A percentile compares a stretch with the other conserved stretches of the same genome.
Evolutionary conservation across 2,113 vertebrate species (phyloP).

Genomic region (Junco hyemalis): DNA sequence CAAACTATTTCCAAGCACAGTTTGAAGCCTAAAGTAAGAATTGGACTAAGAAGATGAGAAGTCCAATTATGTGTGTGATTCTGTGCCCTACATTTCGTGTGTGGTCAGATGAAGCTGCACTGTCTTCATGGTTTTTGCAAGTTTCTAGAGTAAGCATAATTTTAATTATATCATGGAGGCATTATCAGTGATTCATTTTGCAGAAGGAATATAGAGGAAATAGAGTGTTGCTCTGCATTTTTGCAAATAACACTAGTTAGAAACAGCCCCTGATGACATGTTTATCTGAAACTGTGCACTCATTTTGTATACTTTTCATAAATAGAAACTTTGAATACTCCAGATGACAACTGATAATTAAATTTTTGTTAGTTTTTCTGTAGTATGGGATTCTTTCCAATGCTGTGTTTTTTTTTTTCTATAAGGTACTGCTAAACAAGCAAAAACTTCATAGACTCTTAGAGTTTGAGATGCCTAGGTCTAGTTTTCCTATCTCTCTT

Average conservation of each 20-base stretch:
- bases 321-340: neutral
- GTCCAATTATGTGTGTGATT: neutral
- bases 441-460: neutral
- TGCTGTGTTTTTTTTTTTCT: neutral
- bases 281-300: neutral
- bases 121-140: neutral
- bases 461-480: neutral
- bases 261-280: neutral
- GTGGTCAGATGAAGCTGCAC: neutral
- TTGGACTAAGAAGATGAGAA: neutral
- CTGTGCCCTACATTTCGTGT: accelerated
- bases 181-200: neutral
- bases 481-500: neutral
- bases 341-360: neutral
- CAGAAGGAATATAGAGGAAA: neutral
- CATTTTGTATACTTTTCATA: neutral
- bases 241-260: neutral
- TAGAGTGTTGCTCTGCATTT: neutral
- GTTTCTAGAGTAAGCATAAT: neutral
- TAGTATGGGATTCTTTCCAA: neutral
- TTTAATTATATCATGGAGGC: neutral
- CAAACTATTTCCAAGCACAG: neutral
- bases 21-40: neutral
- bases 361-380: neutral
- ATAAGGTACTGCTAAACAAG: neutral